Percentiles rank a stretch among this genome's conserved stretches.
Conservation (phyloP, 2,113 vertebrate species). For the Apteryx mantelli region DNA sequence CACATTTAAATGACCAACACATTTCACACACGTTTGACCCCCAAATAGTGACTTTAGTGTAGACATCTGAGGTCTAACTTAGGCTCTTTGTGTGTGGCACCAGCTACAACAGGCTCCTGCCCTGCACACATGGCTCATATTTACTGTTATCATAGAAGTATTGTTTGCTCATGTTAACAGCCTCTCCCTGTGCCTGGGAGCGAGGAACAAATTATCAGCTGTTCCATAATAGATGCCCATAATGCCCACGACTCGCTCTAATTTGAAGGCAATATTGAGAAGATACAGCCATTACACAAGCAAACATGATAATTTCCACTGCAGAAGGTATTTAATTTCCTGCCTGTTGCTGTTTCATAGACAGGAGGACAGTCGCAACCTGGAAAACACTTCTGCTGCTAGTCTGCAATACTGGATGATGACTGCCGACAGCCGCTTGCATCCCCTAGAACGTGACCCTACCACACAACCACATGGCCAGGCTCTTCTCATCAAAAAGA, state of each 20-base stretch:
- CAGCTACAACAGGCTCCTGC: neutral
- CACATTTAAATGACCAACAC: neutral
- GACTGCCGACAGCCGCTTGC: neutral
- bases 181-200: neutral
- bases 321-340: conserved; percentile 43
- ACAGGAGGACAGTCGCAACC: neutral
- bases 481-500: neutral
- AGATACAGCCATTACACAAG: neutral
- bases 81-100: neutral
- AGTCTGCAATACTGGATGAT: neutral
- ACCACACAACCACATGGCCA: accelerated
- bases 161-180: neutral
- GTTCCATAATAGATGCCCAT: neutral
- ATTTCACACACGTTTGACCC: neutral
- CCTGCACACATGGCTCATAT: neutral
- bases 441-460: neutral
- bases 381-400: neutral
- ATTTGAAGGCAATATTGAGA: conserved; percentile 36
- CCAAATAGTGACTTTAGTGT: neutral
- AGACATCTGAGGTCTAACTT: neutral
- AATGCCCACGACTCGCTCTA: neutral
- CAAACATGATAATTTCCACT: conserved; percentile 11
- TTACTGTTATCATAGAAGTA: neutral
- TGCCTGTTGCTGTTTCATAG: neutral
- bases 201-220: conserved; percentile 17